Conservation (phyloP, 2,113 vertebrate species). For the Phoenicopterus ruber region DNA sequence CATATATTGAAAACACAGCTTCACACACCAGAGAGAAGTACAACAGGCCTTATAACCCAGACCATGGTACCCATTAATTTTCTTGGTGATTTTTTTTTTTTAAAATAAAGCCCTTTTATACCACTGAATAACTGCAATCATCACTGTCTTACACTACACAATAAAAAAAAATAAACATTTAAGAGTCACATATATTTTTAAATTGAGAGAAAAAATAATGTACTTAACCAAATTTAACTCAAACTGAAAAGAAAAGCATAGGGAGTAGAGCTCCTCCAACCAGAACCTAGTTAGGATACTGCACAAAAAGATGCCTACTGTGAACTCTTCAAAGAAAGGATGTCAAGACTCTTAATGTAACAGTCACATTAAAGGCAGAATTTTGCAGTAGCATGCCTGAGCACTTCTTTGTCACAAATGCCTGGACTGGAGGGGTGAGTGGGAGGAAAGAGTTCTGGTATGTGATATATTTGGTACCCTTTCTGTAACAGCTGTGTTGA, state of each 20-base stretch:
- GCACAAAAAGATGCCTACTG: neutral
- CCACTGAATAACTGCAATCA: neutral
- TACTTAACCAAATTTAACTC: neutral
- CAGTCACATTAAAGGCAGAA: neutral
- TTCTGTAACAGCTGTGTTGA: neutral
- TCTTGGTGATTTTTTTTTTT: neutral
- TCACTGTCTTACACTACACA: neutral
- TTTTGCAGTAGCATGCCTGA: neutral
- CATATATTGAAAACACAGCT: neutral
- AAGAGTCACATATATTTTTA: neutral
- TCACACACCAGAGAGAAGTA: neutral
- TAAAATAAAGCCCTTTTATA: neutral
- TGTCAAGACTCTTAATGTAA: neutral
- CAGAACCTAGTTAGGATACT: neutral
- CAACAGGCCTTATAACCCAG: neutral
- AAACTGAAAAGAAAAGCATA: neutral
- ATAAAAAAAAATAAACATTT: neutral
- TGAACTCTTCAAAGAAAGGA: neutral
- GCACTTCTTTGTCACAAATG: neutral
- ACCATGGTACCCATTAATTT: neutral
- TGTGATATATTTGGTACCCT: neutral
- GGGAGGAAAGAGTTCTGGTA: neutral
- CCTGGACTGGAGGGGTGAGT: neutral
- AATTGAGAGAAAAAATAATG: neutral
- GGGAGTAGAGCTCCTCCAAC: neutral